Percentiles rank a stretch among this genome's conserved stretches.
Conservation (phyloP, 2,113 vertebrate species). For the Triplophysa siluroides region DNA sequence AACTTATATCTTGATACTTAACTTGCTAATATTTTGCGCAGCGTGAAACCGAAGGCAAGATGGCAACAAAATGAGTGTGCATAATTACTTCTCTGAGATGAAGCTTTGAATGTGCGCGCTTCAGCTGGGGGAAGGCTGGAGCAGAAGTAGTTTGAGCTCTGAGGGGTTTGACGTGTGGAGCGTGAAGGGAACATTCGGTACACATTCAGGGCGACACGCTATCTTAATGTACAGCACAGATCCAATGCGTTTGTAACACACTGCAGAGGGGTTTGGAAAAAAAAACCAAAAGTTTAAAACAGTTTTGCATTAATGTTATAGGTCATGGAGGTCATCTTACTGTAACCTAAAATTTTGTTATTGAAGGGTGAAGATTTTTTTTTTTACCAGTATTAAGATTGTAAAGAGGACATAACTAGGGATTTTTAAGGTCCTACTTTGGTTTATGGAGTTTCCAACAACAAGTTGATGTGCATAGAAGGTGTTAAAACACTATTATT, state of each 20-base stretch:
- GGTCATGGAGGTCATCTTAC: no score
- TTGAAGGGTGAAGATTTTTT: no score
- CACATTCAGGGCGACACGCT: not conserved
- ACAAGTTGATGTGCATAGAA: no score
- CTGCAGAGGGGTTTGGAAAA: no score
- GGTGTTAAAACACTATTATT: no score
- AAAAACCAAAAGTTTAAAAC: no score
- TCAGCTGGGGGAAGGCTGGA: constrained; percentile 4
- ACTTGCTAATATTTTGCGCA: constrained; percentile 26
- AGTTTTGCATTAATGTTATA: no score
- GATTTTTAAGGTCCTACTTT: no score
- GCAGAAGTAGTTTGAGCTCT: constrained; percentile 26
- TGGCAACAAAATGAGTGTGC: constrained; percentile 9
- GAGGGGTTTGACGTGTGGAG: constrained; percentile 34
- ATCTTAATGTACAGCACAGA: constrained; percentile 1
- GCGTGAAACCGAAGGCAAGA: constrained; percentile 28
- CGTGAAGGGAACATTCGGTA: constrained; percentile 34
- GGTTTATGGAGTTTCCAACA: no score
- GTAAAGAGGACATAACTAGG: no score
- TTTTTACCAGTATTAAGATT: no score
- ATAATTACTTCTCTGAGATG: constrained; percentile 25
- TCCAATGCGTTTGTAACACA: not conserved
- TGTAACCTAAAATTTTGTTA: no score
- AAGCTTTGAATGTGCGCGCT: constrained; percentile 4
- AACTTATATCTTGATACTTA: not conserved